These are phyloP conservation scores for Allolobophora icterica DNA, from an alignment of 2,888 invertebrate species.

Conservation along the genomic window DNA sequence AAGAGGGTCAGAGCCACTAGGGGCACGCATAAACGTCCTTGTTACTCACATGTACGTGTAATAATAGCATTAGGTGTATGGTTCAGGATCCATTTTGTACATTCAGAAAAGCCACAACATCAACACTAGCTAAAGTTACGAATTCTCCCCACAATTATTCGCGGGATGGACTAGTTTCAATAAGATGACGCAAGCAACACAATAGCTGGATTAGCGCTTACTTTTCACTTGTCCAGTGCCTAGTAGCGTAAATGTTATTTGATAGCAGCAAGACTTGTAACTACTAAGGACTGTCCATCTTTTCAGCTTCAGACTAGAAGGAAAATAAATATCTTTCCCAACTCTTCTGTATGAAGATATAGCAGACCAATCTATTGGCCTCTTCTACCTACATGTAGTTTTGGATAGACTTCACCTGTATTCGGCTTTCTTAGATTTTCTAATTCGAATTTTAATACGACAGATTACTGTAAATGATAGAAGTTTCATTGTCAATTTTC, in stretches of 20 bases:
- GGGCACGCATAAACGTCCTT: no score
- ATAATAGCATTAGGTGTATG: no score
- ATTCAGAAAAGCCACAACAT: no score
- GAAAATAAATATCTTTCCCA: background rate
- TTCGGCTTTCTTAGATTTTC: background rate
- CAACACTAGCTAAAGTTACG: no score
- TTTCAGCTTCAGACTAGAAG: background rate
- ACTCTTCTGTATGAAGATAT: background rate
- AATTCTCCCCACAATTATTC: no score
- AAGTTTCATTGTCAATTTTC: background rate
- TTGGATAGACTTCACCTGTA: no score
- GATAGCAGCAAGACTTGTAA: background rate
- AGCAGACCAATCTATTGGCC: background rate
- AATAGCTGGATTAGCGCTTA: background rate
- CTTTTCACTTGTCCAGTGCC: background rate
- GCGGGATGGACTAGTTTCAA: no score
- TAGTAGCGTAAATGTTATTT: background rate
- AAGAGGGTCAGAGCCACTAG: no score
- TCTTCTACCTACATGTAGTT: background rate
- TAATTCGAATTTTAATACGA: background rate
- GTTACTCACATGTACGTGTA: no score
- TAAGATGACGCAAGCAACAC: background rate
- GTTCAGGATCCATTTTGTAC: no score
- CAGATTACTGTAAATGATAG: background rate
- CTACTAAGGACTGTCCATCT: background rate